Base-by-base conservation (phyloP, 2,797 vertebrate genomes). In the Darevskia nairensis region DNA sequence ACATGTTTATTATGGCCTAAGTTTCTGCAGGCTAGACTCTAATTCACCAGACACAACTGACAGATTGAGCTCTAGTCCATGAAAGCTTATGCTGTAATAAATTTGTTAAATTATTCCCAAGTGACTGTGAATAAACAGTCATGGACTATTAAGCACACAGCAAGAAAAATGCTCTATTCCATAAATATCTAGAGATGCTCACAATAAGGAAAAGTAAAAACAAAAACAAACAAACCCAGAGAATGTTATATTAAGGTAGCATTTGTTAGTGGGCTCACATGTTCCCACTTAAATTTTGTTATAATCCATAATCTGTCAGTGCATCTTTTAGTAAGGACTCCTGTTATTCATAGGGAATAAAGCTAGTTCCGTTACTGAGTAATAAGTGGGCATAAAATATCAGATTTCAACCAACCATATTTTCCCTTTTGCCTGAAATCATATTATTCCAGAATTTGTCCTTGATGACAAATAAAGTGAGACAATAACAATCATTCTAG, bases 401-500 rank as follows among this genome's bases (percentile, higher is more conserved):
- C 35, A 29, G 4, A 61, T 75, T 41, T 10, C 23, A 64, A 61
- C 6, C 82, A 75, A 23, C 61, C 50, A 35, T 15, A 59, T 50
- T 50, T 39, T 1, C 25, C 76, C 41, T 69, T 72, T 75, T 15
- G 27, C 15, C 21, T 76, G 50, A 92, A 94, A 94, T n/a, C 0
- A 25, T 10, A 50, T 91, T 10, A 55, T 91, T 93, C 84, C 78
- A 69, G 50, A 92, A 92, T 94, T 93, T 94, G 80, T 90, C 89
- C 68, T 93, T 94, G 44, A 89, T 77, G 17, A 29, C 29, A 80
- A 25, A 68, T 11, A 21, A 93, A 94, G 86, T 78, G 61, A 95
- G 91, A 84, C 41, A 44, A 76, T 21, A 79, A 91, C 10, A 17
- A 80, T 85, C 85, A 64, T 81, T 89, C 76, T 27, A 86, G 55